Evolutionary conservation across 2,888 invertebrate species (phyloP).

Genomic region (Melanchra persicariae): DNA sequence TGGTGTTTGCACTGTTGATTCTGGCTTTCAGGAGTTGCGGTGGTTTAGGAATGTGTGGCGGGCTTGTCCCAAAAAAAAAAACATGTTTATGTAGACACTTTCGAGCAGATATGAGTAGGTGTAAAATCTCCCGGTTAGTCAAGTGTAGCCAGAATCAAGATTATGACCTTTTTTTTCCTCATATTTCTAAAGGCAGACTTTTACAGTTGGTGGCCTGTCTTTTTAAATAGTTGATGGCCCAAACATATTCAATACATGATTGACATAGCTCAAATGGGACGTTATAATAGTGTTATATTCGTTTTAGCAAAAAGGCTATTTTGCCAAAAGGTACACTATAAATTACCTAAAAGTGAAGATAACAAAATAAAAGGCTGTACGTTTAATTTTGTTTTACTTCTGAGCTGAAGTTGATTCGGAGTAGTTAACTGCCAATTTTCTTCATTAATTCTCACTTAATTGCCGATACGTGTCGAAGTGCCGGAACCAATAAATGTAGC

Average conservation of each 20-base stretch:
- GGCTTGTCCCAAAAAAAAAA: no score
- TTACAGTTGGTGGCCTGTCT: no score
- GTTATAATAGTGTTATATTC: no score
- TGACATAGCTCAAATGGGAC: no score
- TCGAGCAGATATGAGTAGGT: background rate
- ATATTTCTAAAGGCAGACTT: no score
- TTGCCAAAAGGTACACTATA: background rate
- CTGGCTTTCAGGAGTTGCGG: no score
- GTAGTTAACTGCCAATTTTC: slow-evolving; percentile 14
- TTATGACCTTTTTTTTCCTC: no score
- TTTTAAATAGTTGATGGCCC: no score
- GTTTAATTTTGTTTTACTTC: background rate
- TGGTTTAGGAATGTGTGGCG: no score
- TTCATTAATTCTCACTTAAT: slow-evolving; percentile 11
- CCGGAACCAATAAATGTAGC: background rate
- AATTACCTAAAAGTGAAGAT: background rate
- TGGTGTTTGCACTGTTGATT: no score
- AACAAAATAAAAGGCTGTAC: background rate
- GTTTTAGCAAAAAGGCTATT: background rate
- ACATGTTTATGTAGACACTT: background rate
- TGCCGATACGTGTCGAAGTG: background rate
- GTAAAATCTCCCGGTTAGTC: background rate
- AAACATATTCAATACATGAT: no score
- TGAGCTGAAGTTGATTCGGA: background rate
- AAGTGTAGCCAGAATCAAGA: no score